Conservation (phyloP, 64 coral and sea anemone genomes). For the Montipora efflorescens region DNA sequence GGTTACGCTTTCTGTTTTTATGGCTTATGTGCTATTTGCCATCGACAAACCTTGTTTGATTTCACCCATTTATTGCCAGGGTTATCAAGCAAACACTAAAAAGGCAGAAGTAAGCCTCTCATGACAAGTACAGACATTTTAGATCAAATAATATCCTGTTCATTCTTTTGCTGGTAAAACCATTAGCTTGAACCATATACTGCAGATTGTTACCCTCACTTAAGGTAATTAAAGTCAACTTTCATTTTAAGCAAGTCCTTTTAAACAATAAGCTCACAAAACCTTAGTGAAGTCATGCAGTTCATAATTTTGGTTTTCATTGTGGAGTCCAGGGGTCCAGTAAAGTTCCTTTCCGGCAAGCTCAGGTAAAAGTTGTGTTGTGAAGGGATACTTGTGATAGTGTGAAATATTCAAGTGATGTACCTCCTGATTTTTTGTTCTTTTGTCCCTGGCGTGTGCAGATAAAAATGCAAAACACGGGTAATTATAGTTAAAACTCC, state of each 20-base stretch:
- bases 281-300: no score
- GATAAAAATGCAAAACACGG: not conserved
- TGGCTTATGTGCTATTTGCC: no score
- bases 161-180: not conserved
- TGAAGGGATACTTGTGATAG: not conserved
- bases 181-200: not conserved
- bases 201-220: not conserved
- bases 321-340: no score
- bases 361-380: not conserved
- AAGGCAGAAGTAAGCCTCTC: no score
- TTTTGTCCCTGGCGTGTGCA: not conserved
- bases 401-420: not conserved
- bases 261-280: not conserved
- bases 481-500: not conserved
- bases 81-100: no score
- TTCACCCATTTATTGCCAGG: no score
- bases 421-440: not conserved
- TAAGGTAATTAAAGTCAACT: not conserved
- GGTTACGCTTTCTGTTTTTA: no score
- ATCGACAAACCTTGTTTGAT: no score
- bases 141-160: not conserved
- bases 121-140: not conserved
- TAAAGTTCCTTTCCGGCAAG: not conserved
- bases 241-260: not conserved
- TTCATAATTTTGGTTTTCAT: no score